These are phyloP conservation scores for Gymnothorax javanicus DNA, from an alignment of 2,797 vertebrate genomes.

Conservation along the genomic window DNA sequence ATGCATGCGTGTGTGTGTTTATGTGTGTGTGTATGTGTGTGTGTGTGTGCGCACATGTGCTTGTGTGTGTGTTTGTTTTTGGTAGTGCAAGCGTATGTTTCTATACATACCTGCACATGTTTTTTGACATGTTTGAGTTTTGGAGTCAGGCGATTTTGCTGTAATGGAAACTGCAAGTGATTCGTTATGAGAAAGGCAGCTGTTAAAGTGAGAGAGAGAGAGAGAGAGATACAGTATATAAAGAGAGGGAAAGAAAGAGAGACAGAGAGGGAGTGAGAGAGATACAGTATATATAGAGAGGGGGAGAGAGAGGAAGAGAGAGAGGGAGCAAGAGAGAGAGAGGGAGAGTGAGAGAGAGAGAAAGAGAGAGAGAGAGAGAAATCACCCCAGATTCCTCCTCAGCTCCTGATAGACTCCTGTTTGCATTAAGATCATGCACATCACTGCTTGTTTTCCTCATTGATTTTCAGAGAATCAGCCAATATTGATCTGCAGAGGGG, in stretches of 20 bases:
- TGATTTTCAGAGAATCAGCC: background rate
- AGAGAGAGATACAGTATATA: no score
- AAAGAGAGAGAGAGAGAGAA: no score
- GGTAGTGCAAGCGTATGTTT: background rate
- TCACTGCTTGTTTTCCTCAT: slow-evolving; percentile 1
- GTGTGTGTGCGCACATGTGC: background rate
- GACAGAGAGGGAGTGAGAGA: no score
- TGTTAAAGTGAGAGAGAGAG: background rate
- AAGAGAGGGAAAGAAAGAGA: no score
- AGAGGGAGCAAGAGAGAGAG: no score
- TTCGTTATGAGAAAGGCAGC: background rate
- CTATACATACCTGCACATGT: background rate
- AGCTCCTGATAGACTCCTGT: background rate
- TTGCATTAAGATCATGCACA: background rate
- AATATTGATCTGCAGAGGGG: background rate
- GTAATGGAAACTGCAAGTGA: background rate
- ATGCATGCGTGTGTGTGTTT: background rate
- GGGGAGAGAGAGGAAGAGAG: no score
- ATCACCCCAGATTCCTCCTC: no score
- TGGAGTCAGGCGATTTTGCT: background rate
- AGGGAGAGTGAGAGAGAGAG: no score
- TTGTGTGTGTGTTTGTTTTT: background rate
- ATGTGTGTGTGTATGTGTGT: background rate
- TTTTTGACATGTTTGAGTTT: background rate
- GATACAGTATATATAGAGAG: no score